A percentile compares a stretch with the other conserved stretches of the same genome.
Evolutionary conservation across 1,140 invertebrate genomes (phyloP).

Genomic region (Drosophila athabasca): DNA sequence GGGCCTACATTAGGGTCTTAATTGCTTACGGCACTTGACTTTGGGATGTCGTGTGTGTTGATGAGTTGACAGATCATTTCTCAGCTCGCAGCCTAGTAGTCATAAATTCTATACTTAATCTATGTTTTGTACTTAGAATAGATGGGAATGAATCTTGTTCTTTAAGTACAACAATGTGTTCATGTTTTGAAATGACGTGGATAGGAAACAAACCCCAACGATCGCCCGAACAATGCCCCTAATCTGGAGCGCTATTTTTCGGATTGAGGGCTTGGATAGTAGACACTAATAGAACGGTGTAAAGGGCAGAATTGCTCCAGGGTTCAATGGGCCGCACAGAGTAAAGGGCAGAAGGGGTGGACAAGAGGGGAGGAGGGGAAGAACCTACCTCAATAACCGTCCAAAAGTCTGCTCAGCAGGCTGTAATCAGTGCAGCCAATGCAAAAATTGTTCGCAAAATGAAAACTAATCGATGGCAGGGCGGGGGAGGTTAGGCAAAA

Average conservation of each 20-base stretch:
- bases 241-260: neutral
- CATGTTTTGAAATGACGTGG: neutral
- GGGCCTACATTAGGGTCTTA: no score
- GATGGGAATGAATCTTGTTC: no score
- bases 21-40: no score
- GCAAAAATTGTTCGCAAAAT: constrained; percentile 74
- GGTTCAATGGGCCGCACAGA: no score
- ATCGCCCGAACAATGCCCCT: constrained; percentile 12
- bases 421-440: constrained; percentile 75
- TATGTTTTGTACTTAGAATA: no score
- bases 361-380: neutral
- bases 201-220: constrained; percentile 11
- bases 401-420: constrained; percentile 38
- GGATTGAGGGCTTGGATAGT: constrained; percentile 19
- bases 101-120: no score
- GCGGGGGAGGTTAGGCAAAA: constrained; percentile 14
- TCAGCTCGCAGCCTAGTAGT: no score
- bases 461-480: constrained; percentile 77
- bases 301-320: neutral
- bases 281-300: constrained; percentile 19
- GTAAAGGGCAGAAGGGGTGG: neutral
- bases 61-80: no score
- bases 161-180: no score
- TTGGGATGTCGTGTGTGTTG: no score
- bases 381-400: constrained; percentile 15